These are phyloP conservation scores for Macrochelys suwanniensis DNA, from an alignment of 2,797 vertebrate species.

Conservation along the genomic window DNA sequence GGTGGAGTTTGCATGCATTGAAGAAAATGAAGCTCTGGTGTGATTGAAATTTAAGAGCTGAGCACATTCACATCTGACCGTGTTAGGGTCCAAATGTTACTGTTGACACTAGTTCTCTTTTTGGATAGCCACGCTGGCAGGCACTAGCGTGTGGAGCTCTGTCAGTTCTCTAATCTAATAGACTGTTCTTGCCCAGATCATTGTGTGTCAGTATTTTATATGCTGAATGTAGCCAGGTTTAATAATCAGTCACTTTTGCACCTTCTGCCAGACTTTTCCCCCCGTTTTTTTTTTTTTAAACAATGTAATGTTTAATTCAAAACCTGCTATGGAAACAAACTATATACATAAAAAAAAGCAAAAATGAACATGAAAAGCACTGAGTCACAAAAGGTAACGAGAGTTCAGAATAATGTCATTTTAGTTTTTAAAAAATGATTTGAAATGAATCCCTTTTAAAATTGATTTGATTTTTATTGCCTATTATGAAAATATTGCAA, in stretches of 20 bases:
- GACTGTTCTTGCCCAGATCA: slow-evolving; percentile 73
- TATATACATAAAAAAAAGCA: slow-evolving; percentile 61
- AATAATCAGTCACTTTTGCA: slow-evolving; percentile 56
- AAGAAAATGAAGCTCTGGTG: slow-evolving; percentile 64
- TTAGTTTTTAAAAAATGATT: slow-evolving; percentile 41
- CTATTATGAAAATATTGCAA: slow-evolving; percentile 34
- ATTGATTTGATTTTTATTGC: slow-evolving; percentile 50
- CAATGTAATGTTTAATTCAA: slow-evolving; percentile 63
- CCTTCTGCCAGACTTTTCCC: slow-evolving; percentile 53
- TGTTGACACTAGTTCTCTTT: slow-evolving; percentile 73
- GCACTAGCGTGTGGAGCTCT: slow-evolving; percentile 51
- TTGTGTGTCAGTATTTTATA: slow-evolving; percentile 73
- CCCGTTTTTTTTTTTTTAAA: slow-evolving; percentile 34
- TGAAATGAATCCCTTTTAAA: slow-evolving; percentile 50
- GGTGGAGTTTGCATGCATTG: slow-evolving; percentile 1
- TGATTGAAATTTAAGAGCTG: slow-evolving; percentile 69
- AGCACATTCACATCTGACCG: slow-evolving; percentile 64
- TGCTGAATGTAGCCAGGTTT: slow-evolving; percentile 65
- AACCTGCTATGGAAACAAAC: slow-evolving; percentile 68
- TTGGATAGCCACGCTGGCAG: slow-evolving; percentile 73
- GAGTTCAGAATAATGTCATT: slow-evolving; percentile 63
- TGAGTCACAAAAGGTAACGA: slow-evolving; percentile 69
- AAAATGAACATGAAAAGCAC: slow-evolving; percentile 53
- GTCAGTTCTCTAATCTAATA: slow-evolving; percentile 77
- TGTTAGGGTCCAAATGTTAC: slow-evolving; percentile 58